These are phyloP conservation scores for Actinia equina DNA, from an alignment of 64 coral and sea anemone species.

Conservation along the genomic window DNA sequence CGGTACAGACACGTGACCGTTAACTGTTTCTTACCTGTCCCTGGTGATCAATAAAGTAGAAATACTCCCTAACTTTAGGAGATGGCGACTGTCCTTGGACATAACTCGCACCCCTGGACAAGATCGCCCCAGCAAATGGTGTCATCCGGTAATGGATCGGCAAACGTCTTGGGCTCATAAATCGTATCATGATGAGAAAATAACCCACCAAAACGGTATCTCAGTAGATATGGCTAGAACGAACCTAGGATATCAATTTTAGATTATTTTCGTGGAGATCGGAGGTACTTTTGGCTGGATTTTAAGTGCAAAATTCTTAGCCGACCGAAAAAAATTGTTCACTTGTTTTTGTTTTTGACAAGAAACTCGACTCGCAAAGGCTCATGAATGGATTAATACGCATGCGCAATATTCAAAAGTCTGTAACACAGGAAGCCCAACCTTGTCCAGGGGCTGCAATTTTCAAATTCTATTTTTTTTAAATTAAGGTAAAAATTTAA, in stretches of 20 bases:
- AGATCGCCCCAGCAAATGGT: neutral
- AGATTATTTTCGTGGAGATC: neutral
- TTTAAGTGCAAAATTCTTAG: neutral
- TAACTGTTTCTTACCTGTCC: slow-evolving; percentile 83
- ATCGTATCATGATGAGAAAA: neutral
- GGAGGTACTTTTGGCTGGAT: neutral
- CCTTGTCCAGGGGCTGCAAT: too few relatives aligned
- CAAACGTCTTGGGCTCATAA: neutral
- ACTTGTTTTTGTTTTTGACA: slow-evolving; percentile 41
- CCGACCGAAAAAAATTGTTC: neutral
- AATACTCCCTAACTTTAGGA: slow-evolving; percentile 89
- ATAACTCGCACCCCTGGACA: slow-evolving; percentile 46
- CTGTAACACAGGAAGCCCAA: neutral
- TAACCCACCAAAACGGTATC: too few relatives aligned
- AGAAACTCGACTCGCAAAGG: neutral
- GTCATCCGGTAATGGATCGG: neutral
- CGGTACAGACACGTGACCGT: too few relatives aligned
- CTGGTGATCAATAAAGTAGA: slow-evolving; percentile 99
- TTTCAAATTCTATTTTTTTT: too few relatives aligned
- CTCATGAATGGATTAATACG: slow-evolving; percentile 5
- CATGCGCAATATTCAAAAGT: slow-evolving; percentile 32
- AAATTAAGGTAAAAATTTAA: too few relatives aligned
- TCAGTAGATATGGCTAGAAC: neutral
- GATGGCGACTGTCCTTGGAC: slow-evolving; percentile 91
- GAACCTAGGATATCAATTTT: neutral